Base-by-base conservation (phyloP, 2,888 invertebrate genomes). In the Sepioteuthis lessoniana region DNA sequence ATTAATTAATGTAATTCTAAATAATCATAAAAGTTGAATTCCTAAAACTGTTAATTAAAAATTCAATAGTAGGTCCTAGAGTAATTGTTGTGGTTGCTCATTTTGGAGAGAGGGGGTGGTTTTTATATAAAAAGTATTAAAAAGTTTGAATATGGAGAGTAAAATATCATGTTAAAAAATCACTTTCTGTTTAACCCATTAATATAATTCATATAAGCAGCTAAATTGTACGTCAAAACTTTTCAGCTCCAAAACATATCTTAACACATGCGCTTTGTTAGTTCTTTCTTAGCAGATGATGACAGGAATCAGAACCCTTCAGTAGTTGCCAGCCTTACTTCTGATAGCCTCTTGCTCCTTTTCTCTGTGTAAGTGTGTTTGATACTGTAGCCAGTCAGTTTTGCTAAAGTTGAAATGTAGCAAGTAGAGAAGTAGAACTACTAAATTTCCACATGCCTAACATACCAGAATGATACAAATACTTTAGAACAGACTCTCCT, bases 391-490 rank as follows among this genome's bases (percentile, higher is more conserved):
- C 76, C n/a, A 76, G 76, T 31, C 76, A 76, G 76, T 76, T 76
- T 76, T 76, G 76, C 76, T 76, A n/a, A n/a, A 4, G 76, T 76
- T 76, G n/a, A 76, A 35, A 76, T 76, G 76, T 76, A 35, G n/a
- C 16, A n/a, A n/a, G 60, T 60, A 60, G 76, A 76, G 76, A 76
- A 76, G 25, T 21, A 55, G 76, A 76, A 76, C 76, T 60, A 60
- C 60, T 76, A 76, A 76, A 76, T 76, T 76, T n/a, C 76, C 76
- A 76, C 76, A 76, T 76, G 76, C 76, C n/a, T 16, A 19, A n/a
- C 76, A 76, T 76, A n/a, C 76, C 76, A 76, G 76, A 76, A 76
- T 35, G 76, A 76, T 76, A 76, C 76, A 76, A 76, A 76, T 76
- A 76, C n/a, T 76, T 76, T 76, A n/a, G 13, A 76, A 76, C n/a